Evolutionary conservation across 2,888 invertebrate genomes (phyloP).

Genomic region (Drosophila percnosoma): DNA sequence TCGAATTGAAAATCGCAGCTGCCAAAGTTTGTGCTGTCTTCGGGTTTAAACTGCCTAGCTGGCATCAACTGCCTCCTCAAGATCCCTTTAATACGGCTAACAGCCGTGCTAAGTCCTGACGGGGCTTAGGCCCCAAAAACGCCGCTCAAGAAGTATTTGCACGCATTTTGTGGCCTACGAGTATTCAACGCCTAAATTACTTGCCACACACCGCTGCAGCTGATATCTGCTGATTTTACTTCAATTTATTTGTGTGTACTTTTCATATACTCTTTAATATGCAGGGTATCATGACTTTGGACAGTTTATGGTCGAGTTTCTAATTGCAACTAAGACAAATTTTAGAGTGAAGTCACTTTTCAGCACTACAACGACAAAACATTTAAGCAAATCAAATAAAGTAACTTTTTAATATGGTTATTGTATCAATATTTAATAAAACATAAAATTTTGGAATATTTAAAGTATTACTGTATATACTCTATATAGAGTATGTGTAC

Average conservation of each 20-base stretch:
- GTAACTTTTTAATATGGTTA: not conserved
- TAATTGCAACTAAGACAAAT: not conserved
- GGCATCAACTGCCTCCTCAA: constrained; percentile 28
- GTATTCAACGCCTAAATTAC: constrained; percentile 60
- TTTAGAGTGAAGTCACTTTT: not conserved
- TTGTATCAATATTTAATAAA: not conserved
- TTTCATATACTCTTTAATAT: constrained; percentile 1
- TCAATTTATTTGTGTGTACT: constrained; percentile 10
- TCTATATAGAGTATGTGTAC: constrained; percentile 22
- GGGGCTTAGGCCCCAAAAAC: constrained; percentile 38
- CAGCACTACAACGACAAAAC: not conserved
- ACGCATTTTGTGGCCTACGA: constrained; percentile 66
- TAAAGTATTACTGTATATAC: not conserved
- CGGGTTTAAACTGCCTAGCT: constrained; percentile 53
- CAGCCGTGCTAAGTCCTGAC: constrained; percentile 65
- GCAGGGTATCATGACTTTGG: not conserved
- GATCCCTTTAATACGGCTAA: constrained; percentile 53
- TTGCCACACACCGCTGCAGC: constrained; percentile 31
- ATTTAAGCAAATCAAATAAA: not conserved
- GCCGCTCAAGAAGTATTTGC: constrained; percentile 56
- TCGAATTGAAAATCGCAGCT: constrained; percentile 66
- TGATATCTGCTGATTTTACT: constrained; percentile 42
- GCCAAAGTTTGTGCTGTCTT: constrained; percentile 25
- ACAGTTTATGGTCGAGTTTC: not conserved
- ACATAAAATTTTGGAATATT: not conserved